phyloP scores from a whole-genome alignment of 1,140 invertebrate genomes.

The Platorchestia sp. region DNA sequence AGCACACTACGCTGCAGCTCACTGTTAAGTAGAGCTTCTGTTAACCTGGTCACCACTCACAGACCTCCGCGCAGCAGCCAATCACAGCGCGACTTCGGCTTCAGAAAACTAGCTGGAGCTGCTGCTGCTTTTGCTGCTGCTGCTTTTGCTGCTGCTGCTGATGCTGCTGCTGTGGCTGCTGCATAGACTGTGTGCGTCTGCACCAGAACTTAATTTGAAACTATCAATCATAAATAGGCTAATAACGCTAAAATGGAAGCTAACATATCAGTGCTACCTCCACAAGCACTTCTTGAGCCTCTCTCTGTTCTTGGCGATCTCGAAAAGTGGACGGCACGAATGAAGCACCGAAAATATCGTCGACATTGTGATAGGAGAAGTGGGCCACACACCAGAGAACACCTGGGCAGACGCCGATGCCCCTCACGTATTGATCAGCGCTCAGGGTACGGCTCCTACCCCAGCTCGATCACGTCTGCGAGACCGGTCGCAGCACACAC shows the following conservation, averaged over 20 bases:
- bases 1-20: conserved; percentile 21
- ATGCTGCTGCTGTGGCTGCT: not conserved
- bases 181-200: not conserved
- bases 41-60: conserved; percentile 34
- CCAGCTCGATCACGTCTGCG: too few relatives aligned
- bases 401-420: not conserved
- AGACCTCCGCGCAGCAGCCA: not conserved
- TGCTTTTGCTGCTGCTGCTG: not conserved
- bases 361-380: not conserved
- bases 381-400: not conserved
- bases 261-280: not conserved
- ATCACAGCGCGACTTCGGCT: not conserved
- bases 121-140: not conserved
- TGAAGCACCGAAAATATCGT: not conserved
- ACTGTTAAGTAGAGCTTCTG: not conserved
- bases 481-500: too few relatives aligned
- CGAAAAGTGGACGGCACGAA: not conserved
- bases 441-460: not conserved
- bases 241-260: not conserved
- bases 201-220: not conserved
- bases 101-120: not conserved
- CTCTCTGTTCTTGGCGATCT: not conserved
- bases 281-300: not conserved
- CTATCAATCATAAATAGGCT: not conserved
- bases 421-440: not conserved